phyloP scores from a whole-genome alignment of 2,888 invertebrate species.

The Sialis fuliginosa region DNA sequence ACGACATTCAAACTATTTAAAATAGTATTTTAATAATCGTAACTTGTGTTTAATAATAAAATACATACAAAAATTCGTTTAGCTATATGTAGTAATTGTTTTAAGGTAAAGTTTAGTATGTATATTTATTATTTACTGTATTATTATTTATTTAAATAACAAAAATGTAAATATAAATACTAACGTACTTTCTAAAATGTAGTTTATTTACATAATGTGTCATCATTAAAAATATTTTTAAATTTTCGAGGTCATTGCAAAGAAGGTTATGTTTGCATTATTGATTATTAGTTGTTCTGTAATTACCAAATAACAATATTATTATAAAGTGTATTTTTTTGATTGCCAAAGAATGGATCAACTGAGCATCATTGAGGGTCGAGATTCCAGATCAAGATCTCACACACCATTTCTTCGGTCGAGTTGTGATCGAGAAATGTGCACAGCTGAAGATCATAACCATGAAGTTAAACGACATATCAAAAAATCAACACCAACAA shows the following conservation, averaged over 20 bases:
- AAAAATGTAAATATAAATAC: too few species aligned
- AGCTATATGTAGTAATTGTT: too few species aligned
- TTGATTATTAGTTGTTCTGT: background rate
- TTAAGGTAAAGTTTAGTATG: too few species aligned
- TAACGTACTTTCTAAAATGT: background rate
- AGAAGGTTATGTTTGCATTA: background rate
- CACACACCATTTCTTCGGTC: conserved; percentile 46
- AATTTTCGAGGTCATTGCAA: background rate
- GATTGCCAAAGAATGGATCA: background rate
- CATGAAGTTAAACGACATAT: conserved; percentile 10
- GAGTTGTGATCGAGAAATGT: conserved; percentile 37
- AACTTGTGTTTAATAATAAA: too few species aligned
- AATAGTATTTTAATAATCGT: too few species aligned
- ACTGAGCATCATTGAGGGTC: background rate
- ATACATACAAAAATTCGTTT: too few species aligned
- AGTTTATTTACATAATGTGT: background rate
- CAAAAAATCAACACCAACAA: background rate
- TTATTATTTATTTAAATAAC: too few species aligned
- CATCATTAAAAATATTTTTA: background rate
- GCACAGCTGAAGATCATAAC: conserved; percentile 26
- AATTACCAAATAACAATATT: background rate
- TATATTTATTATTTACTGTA: too few species aligned
- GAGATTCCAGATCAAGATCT: conserved; percentile 38
- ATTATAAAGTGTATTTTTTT: background rate
- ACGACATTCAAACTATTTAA: too few species aligned